Evolutionary conservation across 2,888 invertebrate species (phyloP), one percentile per base, ranked within the genome.

Genomic region (Eristalinus sepulchralis): DNA sequence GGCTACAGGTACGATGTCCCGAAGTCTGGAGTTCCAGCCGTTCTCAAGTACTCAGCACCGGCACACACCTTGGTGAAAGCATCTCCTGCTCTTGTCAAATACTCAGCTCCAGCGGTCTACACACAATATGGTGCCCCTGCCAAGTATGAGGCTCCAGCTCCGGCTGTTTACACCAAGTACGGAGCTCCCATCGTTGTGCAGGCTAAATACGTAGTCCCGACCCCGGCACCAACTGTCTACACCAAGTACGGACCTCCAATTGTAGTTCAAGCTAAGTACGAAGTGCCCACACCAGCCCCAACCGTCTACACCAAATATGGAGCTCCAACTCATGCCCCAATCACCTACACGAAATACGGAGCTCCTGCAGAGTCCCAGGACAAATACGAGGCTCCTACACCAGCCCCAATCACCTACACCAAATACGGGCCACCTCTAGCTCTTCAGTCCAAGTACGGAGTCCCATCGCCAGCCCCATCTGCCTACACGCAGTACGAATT

Each of bases 31-130:
- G 27, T 71, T 31, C 60, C 66, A 8, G 9, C 72, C 9, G 33
- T 47, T 10, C 20, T 82, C 13, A 82, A 76, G 36, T 82, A 76
- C 11, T 55, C 62, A 1, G 77, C 60, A 31, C 78, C 77, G 47
- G 62, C 68, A 11, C 75, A 66, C 59, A 66, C 39, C 20, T 13
- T 67, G 13, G 76, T 34, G 0, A 68, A 11, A 0, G 33, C 68
- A 22, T 60, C 62, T 0, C 67, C 71, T 33, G 62, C 62, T 10
- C 8, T 73, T 20, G 73, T 59, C 1, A 73, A 79, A 3, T 75
- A 83, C 6, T 57, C 57, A 10, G 57, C 24, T n/a, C 57, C 57
- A 57, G 10, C 57, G 22, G 57, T 24, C 11, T 57, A 57, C 57
- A 27, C 47, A 6, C 47, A 47, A 17, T 47, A 47, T 17, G 17